Evolutionary conservation across 2,113 vertebrate genomes (phyloP), one percentile per base, ranked within the genome.

Genomic region (Chloropsis hardwickii): DNA sequence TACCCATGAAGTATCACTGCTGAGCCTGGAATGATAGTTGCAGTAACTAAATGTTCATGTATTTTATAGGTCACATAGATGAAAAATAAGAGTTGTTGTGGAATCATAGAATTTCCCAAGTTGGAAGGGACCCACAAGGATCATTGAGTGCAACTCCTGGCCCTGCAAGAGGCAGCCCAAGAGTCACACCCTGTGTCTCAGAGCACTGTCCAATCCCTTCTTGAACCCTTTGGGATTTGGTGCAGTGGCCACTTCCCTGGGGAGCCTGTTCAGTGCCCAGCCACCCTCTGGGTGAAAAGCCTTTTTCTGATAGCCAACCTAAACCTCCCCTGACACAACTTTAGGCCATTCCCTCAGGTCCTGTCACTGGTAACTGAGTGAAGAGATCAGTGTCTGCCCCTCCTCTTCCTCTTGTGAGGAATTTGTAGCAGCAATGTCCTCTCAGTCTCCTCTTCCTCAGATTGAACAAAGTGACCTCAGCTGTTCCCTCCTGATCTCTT

Each of bases 161-260:
- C 6, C n/a, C 28, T 54, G 39, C 15, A 21, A 1, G 10, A 8
- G n/a, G 47, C n/a, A 37, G 5, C 8, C 12, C n/a, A 29, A 39
- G 24, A 11, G 37, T 37, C 37, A 37, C 37, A 37, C 37, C 37
- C 37, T 37, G 6, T 62, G 24, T 3, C 40, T 47, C 29, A 62
- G n/a, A 70, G 40, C 28, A 24, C 1, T 47, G 18, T 53, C 29
- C 29, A 47, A 78, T 40, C 3, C 10, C 20, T 54, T 27, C 18
- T 11, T 25, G 48, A 47, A 0, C n/a, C 53, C 54, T 33, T 1
- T 20, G 14, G 9, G 28, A 7, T 3, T 44, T 47, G n/a, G 2
- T 25, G 11, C 24, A 40, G 56, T 47, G 24, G 25, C 12, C 19
- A 11, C 19, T 25, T 0, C 19, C 64, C n/a, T 40, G n/a, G 8